Percentiles rank a stretch among this genome's conserved stretches.
phyloP scores from a whole-genome alignment of 2,797 vertebrate species.

The Myotis pilosus region DNA sequence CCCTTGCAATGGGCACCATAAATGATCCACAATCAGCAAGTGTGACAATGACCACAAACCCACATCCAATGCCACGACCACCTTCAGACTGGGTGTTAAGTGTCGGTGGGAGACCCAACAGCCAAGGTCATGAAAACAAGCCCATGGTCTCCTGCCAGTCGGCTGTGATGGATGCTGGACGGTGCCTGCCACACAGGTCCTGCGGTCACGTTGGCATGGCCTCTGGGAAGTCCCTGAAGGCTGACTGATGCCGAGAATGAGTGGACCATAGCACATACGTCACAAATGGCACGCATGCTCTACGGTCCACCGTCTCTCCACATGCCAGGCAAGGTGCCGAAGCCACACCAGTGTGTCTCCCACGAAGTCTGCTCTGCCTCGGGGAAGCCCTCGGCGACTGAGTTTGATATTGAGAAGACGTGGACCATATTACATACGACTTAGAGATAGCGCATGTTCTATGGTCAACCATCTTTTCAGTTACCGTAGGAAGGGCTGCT shows the following conservation, averaged over 20 bases:
- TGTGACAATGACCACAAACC: not conserved
- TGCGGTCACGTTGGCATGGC: not conserved
- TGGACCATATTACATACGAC: conserved; percentile 71
- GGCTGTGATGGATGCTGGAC: not conserved
- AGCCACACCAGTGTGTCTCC: conserved; percentile 15
- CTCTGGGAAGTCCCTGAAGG: not conserved
- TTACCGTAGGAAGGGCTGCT: conserved; percentile 47
- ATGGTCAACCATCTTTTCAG: conserved; percentile 73
- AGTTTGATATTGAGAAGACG: conserved; percentile 72
- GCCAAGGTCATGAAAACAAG: not conserved
- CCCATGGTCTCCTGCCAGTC: not conserved
- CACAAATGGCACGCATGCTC: not conserved
- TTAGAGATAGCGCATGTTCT: conserved; percentile 63
- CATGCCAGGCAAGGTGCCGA: not conserved
- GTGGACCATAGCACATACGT: not conserved
- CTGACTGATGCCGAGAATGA: not conserved
- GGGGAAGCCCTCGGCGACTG: conserved; percentile 56
- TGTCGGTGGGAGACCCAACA: not conserved
- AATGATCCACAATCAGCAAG: not conserved
- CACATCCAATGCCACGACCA: not conserved
- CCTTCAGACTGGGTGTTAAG: not conserved
- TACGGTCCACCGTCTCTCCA: not conserved
- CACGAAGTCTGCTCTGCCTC: conserved; percentile 47
- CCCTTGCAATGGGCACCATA: not conserved
- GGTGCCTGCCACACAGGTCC: not conserved